phyloP scores from a whole-genome alignment of 1,140 invertebrate genomes.

The Coenobita brevimanus region DNA sequence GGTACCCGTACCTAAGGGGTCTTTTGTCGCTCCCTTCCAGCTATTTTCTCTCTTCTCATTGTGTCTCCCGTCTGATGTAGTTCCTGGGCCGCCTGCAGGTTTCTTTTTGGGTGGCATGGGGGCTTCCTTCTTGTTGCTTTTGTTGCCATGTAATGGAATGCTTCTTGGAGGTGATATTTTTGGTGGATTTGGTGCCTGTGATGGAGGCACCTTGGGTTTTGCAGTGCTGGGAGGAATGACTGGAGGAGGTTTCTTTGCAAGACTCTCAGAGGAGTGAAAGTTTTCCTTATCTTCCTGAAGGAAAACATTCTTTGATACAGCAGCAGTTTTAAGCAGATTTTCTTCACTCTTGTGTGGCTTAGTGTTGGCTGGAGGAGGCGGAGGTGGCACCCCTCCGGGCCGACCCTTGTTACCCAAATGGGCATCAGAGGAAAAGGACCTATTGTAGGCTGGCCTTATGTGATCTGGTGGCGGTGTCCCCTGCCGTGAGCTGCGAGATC shows the following conservation, averaged over 20 bases:
- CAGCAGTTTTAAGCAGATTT: slow-evolving; percentile 8
- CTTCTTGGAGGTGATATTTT: too few relatives aligned
- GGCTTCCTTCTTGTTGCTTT: too few relatives aligned
- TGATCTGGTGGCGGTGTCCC: slow-evolving; percentile 26
- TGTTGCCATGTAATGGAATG: too few relatives aligned
- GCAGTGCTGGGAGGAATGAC: neutral
- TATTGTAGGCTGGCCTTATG: neutral
- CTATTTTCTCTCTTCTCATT: too few relatives aligned
- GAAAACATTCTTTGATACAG: neutral
- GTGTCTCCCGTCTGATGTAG: too few relatives aligned
- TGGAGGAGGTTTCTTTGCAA: too few relatives aligned
- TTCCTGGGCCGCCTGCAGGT: too few relatives aligned
- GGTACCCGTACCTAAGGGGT: too few relatives aligned
- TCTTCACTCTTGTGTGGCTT: slow-evolving; percentile 59
- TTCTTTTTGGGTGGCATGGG: too few relatives aligned
- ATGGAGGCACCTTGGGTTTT: too few relatives aligned
- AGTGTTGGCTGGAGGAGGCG: slow-evolving; percentile 3
- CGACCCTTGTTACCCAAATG: neutral
- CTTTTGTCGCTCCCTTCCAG: too few relatives aligned
- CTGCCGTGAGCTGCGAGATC: slow-evolving; percentile 5
- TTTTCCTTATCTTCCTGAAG: neutral
- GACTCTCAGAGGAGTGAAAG: neutral
- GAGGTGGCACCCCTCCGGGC: neutral
- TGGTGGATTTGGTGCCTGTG: too few relatives aligned
- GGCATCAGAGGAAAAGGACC: slow-evolving; percentile 36